These are phyloP conservation scores for Channa maculata DNA, from an alignment of 2,113 vertebrate species.

Conservation along the genomic window DNA sequence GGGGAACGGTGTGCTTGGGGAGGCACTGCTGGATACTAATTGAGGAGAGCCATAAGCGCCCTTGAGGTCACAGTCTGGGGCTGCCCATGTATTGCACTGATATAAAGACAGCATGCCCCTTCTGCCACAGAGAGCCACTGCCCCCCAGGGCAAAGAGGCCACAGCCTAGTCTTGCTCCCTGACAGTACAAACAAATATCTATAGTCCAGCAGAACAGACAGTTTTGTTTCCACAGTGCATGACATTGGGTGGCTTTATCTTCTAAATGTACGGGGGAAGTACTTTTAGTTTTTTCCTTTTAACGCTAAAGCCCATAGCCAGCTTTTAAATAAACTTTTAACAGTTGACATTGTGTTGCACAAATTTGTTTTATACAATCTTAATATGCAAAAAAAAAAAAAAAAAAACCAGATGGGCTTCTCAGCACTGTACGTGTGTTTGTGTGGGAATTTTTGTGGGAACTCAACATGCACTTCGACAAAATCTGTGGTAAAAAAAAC, in stretches of 20 bases:
- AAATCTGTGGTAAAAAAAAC: neutral
- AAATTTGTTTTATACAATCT: neutral
- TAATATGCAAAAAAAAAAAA: neutral
- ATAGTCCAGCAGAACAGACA: constrained; percentile 24
- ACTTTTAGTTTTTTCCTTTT: neutral
- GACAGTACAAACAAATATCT: constrained; percentile 50
- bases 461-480: neutral
- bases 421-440: neutral
- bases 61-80: constrained; percentile 59
- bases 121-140: constrained; percentile 30
- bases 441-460: neutral
- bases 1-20: constrained; percentile 34
- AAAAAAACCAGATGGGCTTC: neutral
- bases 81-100: constrained; percentile 35
- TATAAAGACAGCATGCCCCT: constrained; percentile 40
- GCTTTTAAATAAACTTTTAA: neutral
- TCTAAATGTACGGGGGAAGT: neutral
- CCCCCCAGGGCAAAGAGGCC: constrained; percentile 29
- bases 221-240: constrained; percentile 14
- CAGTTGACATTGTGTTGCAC: neutral
- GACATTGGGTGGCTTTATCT: neutral
- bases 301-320: neutral
- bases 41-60: constrained; percentile 52
- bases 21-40: constrained; percentile 64
- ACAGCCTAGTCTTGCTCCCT: constrained; percentile 20